These are phyloP conservation scores for Schizopygopsis pylzovi DNA, from an alignment of 2,797 vertebrate genomes.

Conservation along the genomic window DNA sequence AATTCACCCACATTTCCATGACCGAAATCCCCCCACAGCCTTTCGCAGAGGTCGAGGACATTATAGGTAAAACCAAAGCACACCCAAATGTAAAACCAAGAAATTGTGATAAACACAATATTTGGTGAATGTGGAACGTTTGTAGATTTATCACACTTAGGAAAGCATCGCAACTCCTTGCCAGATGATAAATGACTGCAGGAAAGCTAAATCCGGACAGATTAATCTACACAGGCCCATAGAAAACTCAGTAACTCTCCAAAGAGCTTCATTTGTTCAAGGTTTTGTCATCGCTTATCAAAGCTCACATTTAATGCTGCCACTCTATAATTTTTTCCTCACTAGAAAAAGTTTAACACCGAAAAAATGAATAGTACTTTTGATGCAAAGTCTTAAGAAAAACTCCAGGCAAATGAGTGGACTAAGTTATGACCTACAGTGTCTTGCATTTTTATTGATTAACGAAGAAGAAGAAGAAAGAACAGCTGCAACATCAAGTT, in stretches of 20 bases:
- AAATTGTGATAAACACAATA: constrained; percentile 17
- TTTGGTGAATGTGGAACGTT: constrained; percentile 24
- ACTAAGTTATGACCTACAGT: neutral
- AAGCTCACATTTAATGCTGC: neutral
- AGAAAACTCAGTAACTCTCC: constrained; percentile 17
- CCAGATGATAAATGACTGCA: constrained; percentile 39
- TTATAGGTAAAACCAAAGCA: neutral
- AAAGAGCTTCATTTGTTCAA: constrained; percentile 32
- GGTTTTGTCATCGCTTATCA: constrained; percentile 13
- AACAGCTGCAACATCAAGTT: neutral
- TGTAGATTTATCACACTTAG: constrained; percentile 39
- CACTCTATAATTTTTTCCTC: neutral
- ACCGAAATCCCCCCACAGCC: neutral
- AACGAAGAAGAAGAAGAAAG: neutral
- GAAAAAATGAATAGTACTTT: constrained; percentile 1
- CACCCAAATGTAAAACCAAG: neutral
- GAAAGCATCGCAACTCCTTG: constrained; percentile 15
- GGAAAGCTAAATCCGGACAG: constrained; percentile 23
- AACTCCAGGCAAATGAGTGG: neutral
- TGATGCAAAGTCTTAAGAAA: neutral
- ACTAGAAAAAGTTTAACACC: neutral
- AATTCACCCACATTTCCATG: neutral
- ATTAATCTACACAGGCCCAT: constrained; percentile 29
- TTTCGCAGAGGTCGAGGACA: neutral
- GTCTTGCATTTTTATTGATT: neutral